Conservation (phyloP, 2,888 invertebrate species). For the Cinara cedri region DNA sequence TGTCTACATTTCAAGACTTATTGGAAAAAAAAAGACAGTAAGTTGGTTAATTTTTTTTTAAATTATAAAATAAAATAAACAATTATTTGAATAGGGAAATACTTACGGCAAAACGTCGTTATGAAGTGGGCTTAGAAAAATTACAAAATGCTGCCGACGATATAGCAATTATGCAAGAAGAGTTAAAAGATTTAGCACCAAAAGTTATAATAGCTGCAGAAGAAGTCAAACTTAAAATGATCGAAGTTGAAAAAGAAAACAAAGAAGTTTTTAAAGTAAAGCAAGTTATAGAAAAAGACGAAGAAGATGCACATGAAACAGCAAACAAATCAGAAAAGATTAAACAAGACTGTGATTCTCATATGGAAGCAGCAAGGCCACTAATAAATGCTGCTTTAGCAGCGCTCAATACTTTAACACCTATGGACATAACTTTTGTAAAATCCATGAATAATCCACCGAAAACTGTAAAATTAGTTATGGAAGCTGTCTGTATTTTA, state of each 20-base stretch:
- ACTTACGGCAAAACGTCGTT: slow-evolving; percentile 70
- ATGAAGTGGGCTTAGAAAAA: slow-evolving; percentile 86
- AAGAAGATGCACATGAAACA: slow-evolving; percentile 74
- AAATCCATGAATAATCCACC: slow-evolving; percentile 98
- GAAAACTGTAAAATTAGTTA: slow-evolving; percentile 83
- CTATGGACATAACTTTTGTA: slow-evolving; percentile 81
- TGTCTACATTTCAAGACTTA: slow-evolving; percentile 85
- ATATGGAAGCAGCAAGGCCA: slow-evolving; percentile 89
- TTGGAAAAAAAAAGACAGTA: slow-evolving; percentile 76
- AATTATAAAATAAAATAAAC: too few relatives aligned
- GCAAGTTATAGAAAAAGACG: slow-evolving; percentile 73
- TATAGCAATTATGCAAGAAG: slow-evolving; percentile 80
- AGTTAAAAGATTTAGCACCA: slow-evolving; percentile 84
- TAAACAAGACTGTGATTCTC: slow-evolving; percentile 90
- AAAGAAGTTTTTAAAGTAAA: slow-evolving; percentile 77
- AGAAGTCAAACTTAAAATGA: slow-evolving; percentile 85
- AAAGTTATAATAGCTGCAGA: slow-evolving; percentile 83
- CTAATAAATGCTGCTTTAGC: slow-evolving; percentile 89
- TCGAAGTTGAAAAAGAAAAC: slow-evolving; percentile 85
- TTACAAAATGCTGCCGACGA: slow-evolving; percentile 81
- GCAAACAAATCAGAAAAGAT: slow-evolving; percentile 80
- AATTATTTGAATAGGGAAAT: slow-evolving; percentile 67
- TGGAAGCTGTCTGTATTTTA: slow-evolving; percentile 95
- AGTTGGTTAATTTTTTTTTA: slow-evolving; percentile 58
- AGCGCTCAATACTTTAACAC: slow-evolving; percentile 75